Base-by-base conservation (phyloP, 2,797 vertebrate genomes). In the Enteromius anoplus region DNA sequence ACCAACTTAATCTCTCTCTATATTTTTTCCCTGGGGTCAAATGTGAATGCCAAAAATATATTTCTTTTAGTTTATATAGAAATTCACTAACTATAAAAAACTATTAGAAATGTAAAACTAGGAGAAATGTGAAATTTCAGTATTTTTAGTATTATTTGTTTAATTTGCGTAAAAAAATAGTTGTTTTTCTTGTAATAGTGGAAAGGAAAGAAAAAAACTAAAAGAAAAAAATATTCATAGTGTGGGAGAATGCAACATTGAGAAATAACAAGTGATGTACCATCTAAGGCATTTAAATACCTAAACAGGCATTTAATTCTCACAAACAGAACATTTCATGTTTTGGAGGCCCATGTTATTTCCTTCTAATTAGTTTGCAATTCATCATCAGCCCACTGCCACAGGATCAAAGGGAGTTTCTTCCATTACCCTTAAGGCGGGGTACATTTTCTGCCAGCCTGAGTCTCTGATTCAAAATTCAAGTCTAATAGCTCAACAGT, bases 401-500 rank as follows among this genome's bases (percentile, higher is more conserved):
- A 47, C 3, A 4, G 53, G 40, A 62, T 80, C 78, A 80, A 80
- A 80, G 34, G 15, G 3, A 70, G 11, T 70, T 80, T 71, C 23
- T 40, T 70, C 64, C 51, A 32, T 70, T 80, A n/a, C 37, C 51
- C 51, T 60, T 42, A 45, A 62, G 68, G 40, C 40, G 17, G 34
- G 26, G 11, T n/a, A 40, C 55, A 47, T 32, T 42, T 71, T 7
- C 47, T 69, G 78, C 49, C 47, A 79, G 32, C 32, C 64, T 19
- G 64, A 68, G 47, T 80, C 53, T 71, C 51, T 80, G 37, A 80
- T 55, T 79, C 76, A 78, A 53, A 15, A 45, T 58, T 80, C 76
- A 78, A 55, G 64, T 34, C 19, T 80, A 60, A 80, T 26, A 71
- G 47, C 53, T 80, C 11, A 47, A 71, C 53, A 71, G 6, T 58